phyloP scores from a whole-genome alignment of 2,797 vertebrate species.

The Pogoniulus pusillus region DNA sequence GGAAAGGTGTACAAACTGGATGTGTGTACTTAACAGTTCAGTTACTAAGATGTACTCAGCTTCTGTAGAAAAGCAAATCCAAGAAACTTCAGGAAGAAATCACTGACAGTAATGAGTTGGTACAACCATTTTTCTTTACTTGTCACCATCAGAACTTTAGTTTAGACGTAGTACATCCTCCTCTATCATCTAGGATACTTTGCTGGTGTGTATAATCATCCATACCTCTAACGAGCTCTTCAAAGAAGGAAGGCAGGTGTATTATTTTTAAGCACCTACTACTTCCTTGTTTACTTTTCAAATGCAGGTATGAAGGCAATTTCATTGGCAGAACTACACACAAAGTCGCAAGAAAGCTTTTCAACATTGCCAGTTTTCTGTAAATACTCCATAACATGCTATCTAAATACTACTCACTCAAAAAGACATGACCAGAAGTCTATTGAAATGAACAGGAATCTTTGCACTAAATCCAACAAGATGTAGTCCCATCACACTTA shows the following conservation, averaged over 20 bases:
- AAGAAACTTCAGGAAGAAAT: background rate
- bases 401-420: background rate
- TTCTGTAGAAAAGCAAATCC: background rate
- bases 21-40: background rate
- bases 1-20: background rate
- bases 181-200: background rate
- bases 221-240: background rate
- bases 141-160: background rate
- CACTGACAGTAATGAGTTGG: background rate
- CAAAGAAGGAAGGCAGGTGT: background rate
- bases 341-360: background rate
- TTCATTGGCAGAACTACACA: background rate
- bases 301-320: background rate
- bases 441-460: background rate
- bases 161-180: background rate
- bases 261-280: background rate
- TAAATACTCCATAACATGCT: background rate
- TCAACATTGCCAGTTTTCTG: background rate
- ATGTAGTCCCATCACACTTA: background rate
- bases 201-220: background rate
- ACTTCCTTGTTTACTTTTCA: background rate
- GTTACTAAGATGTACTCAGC: background rate
- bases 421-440: background rate
- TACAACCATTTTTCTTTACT: background rate
- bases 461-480: background rate